Evolutionary conservation across 2,888 invertebrate genomes (phyloP), one percentile per base, ranked within the genome.

Genomic region (Ormyrus thymus): DNA sequence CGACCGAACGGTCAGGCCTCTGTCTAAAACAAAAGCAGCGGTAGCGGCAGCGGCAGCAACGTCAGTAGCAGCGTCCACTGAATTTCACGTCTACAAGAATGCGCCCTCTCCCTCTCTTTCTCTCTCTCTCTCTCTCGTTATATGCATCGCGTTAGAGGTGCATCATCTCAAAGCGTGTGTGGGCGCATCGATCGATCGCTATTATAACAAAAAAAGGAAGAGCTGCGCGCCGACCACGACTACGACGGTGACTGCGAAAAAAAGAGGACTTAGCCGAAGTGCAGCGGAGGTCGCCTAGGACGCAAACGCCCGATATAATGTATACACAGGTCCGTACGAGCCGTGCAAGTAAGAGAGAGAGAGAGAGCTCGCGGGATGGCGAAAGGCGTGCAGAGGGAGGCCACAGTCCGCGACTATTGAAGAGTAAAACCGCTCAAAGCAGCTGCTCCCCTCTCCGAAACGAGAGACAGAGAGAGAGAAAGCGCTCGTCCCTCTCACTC

Each of bases 351-450:
- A 11, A 11, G 76, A 79, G 80, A 78, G 78, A 59, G 83, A 81
- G 76, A 78, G 82, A 82, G 81, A 56, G 48, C 59, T 71, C 77
- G 77, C 72, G 77, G 72, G 77, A 66, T 61, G 61, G 59, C 29
- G 46, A 70, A 70, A 76, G 62, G 50, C 70, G 58, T 51, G 51
- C 45, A 11, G 8, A 66, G 81, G 69, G 71, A 78, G 62, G 83
- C 84, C 83, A 83, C 84, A 86, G 70, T 86, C 85, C 87, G 86
- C 86, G 86, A 85, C 87, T 86, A 89, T 85, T 88, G 88, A 88
- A 89, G 89, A 89, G 89, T 89, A 85, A 89, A 89, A 89, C 87
- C 86, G 88, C 88, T 89, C 89, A 89, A 89, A 89, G 89, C 89
- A 87, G 87, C 87, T 86, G 70, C 59, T 80, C 83, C 81, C 83